Percentiles rank a stretch among this genome's conserved stretches.
Conservation (phyloP, 2,888 invertebrate species). For the Arctia plantaginis region DNA sequence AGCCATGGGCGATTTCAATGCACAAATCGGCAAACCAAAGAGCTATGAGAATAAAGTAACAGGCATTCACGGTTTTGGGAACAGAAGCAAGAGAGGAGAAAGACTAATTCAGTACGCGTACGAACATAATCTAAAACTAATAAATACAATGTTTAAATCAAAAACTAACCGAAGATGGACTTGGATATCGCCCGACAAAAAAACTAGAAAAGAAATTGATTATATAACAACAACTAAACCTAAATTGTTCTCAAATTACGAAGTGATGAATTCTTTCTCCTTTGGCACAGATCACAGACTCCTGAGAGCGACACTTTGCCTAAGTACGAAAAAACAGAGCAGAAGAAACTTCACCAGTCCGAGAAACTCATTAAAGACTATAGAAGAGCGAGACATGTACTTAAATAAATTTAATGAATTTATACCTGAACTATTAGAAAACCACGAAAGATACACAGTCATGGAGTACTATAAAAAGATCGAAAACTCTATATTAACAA, state of each 20-base stretch:
- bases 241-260: slow-evolving; percentile 9
- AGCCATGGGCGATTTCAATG: slow-evolving; percentile 12
- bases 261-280: neutral
- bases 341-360: no score
- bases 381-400: no score
- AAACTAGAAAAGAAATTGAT: slow-evolving; percentile 13
- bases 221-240: slow-evolving; percentile 17
- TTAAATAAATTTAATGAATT: no score
- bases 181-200: slow-evolving; percentile 12
- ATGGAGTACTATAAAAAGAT: no score
- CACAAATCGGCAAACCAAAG: slow-evolving; percentile 9
- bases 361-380: no score
- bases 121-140: slow-evolving; percentile 17
- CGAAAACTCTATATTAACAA: no score
- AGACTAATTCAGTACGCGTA: no score
- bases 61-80: slow-evolving; percentile 8
- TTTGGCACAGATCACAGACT: slow-evolving; percentile 18
- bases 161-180: slow-evolving; percentile 5
- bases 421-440: no score
- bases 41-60: neutral
- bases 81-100: slow-evolving; percentile 9
- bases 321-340: no score
- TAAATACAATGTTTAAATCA: slow-evolving; percentile 15
- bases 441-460: no score
- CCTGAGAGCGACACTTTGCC: no score